Evolutionary conservation across 2,888 invertebrate species (phyloP).

Genomic region (Xylophagus ater): DNA sequence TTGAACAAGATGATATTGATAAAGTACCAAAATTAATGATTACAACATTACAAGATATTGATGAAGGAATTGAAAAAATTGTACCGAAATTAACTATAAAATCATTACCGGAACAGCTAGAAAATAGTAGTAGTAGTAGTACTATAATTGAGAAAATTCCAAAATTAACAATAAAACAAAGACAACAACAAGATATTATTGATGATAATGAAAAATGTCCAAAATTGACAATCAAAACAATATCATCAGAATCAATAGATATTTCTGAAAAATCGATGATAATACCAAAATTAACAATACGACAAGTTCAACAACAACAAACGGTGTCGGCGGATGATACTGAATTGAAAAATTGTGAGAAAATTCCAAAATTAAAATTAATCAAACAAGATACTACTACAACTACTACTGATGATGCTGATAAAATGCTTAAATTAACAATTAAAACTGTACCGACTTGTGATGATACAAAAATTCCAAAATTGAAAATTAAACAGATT

Average conservation of each 20-base stretch:
- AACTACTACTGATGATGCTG: too few relatives aligned
- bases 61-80: conserved; percentile 20
- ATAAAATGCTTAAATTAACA: conserved; percentile 29
- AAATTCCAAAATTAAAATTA: conserved; percentile 9
- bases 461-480: too few relatives aligned
- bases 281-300: conserved; percentile 30
- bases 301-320: conserved; percentile 15
- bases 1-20: conserved; percentile 8
- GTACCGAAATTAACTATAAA: conserved; percentile 36
- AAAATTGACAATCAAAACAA: conserved; percentile 26
- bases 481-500: background rate
- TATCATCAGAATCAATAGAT: too few relatives aligned
- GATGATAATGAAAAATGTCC: conserved; percentile 24
- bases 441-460: conserved; percentile 38
- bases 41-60: conserved; percentile 6
- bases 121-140: background rate
- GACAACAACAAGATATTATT: conserved; percentile 32
- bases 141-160: conserved; percentile 25
- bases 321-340: conserved; percentile 9
- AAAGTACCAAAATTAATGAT: conserved; percentile 13
- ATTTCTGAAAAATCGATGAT: background rate
- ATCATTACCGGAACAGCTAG: conserved; percentile 3
- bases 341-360: background rate
- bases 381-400: too few relatives aligned
- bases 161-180: conserved; percentile 14